Evolutionary conservation across 2,113 vertebrate species (phyloP).

Genomic region (Heterotilapia buettikoferi): DNA sequence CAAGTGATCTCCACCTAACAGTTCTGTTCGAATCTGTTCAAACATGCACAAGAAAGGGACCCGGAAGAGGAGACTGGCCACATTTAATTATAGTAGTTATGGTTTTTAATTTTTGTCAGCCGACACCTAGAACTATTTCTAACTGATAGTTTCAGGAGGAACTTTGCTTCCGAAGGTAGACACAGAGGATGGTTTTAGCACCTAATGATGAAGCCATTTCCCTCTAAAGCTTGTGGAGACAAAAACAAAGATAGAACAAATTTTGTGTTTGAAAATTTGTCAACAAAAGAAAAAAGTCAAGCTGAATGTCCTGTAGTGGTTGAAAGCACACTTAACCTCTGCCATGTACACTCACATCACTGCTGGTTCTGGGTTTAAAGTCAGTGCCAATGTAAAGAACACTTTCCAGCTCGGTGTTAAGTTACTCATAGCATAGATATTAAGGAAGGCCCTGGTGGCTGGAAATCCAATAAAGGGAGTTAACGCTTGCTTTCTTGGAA

Average conservation of each 20-base stretch:
- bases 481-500: conserved; percentile 43
- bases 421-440: background rate
- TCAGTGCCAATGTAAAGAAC: background rate
- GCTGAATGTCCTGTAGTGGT: background rate
- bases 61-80: background rate
- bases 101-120: background rate
- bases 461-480: conserved; percentile 43
- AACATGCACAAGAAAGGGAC: background rate
- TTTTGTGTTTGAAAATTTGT: background rate
- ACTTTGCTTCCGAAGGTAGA: background rate
- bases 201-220: background rate
- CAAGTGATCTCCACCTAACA: background rate
- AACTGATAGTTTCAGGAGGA: background rate
- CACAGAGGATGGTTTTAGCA: background rate
- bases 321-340: background rate
- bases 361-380: background rate
- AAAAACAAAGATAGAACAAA: background rate
- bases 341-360: background rate
- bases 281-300: background rate
- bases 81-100: background rate
- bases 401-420: background rate
- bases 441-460: background rate
- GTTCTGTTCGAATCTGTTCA: background rate
- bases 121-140: background rate
- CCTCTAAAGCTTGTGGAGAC: background rate